Evolutionary conservation across 2,888 invertebrate genomes (phyloP).

Genomic region (Steinernema hermaphroditum): DNA sequence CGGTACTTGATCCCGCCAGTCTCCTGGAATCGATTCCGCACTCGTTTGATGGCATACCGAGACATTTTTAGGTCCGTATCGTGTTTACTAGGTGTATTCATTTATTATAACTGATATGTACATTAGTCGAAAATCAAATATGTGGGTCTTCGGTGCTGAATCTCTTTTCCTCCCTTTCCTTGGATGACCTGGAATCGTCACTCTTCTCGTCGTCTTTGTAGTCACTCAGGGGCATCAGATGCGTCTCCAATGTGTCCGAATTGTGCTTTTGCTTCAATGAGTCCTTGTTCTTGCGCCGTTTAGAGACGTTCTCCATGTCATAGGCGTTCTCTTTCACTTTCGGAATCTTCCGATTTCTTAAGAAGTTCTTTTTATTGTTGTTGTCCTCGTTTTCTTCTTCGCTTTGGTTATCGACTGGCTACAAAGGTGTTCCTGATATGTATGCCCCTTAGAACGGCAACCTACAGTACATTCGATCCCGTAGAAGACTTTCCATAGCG

Average conservation of each 20-base stretch:
- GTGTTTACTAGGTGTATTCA: too few species aligned
- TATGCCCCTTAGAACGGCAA: background rate
- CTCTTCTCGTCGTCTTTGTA: background rate
- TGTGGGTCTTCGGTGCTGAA: background rate
- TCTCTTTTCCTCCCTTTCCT: background rate
- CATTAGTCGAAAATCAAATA: too few species aligned
- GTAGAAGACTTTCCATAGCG: conserved; percentile 53
- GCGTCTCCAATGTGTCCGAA: background rate
- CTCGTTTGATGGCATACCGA: too few species aligned
- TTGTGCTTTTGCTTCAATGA: background rate
- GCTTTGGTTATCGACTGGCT: background rate
- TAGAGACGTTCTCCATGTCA: background rate
- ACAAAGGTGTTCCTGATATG: background rate
- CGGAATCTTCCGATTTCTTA: conserved; percentile 28
- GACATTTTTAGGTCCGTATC: too few species aligned
- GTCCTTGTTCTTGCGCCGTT: background rate
- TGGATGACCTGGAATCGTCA: background rate
- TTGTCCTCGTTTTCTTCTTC: conserved; percentile 1
- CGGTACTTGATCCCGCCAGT: too few species aligned
- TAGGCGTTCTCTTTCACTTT: conserved; percentile 23
- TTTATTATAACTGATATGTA: too few species aligned
- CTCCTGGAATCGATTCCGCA: too few species aligned
- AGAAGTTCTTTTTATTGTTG: conserved; percentile 29
- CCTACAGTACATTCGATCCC: conserved; percentile 38
- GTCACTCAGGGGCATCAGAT: background rate